Conservation (phyloP, 2,113 vertebrate genomes). For the Silurus meridionalis region DNA sequence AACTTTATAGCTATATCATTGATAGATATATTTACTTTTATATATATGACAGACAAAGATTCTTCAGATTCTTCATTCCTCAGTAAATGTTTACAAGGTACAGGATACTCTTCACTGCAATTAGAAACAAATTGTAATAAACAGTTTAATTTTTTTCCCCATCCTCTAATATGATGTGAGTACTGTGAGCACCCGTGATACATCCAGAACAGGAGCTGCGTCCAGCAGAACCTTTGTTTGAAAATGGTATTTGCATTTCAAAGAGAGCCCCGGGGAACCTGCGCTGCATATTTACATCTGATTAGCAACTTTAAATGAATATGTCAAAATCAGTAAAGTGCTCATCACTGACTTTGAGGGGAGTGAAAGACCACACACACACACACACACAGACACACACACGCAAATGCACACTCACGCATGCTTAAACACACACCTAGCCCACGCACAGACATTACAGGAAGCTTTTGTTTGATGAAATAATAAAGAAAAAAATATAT, state of each 20-base stretch:
- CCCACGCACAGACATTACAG: not conserved
- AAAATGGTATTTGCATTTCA: constrained; percentile 76
- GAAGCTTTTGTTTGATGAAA: not conserved
- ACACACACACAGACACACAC: constrained; percentile 10
- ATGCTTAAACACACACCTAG: not conserved
- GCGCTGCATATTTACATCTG: constrained; percentile 78
- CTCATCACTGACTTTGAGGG: constrained; percentile 58
- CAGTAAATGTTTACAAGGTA: constrained; percentile 1
- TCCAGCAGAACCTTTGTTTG: constrained; percentile 72
- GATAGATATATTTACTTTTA: not conserved
- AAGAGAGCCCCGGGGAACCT: constrained; percentile 69
- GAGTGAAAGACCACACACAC: constrained; percentile 20
- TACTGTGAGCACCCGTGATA: constrained; percentile 63
- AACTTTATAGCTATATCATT: no score
- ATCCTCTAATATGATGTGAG: constrained; percentile 67
- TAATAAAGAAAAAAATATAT: not conserved
- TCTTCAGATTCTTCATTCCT: not conserved
- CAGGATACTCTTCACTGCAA: constrained; percentile 38
- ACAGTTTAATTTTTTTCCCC: constrained; percentile 62
- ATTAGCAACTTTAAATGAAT: constrained; percentile 78
- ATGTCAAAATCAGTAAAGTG: constrained; percentile 70
- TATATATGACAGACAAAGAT: not conserved
- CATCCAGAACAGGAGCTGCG: constrained; percentile 68
- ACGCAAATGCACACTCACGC: not conserved
- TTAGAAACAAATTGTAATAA: constrained; percentile 51